Conservation (phyloP, 2,888 invertebrate species). For the Cyaniris semiargus region DNA sequence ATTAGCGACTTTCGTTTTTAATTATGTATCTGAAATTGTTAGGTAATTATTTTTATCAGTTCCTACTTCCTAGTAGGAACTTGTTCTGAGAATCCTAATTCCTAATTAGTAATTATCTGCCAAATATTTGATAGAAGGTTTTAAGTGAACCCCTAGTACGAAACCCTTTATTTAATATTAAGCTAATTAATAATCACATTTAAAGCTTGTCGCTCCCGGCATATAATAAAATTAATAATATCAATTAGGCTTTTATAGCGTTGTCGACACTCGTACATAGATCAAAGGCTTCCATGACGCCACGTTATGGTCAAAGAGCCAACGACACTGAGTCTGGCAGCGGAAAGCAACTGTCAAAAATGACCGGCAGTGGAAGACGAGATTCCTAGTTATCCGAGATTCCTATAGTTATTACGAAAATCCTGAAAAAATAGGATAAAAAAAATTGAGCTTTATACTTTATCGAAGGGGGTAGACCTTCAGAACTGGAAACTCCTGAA, state of each 20-base stretch:
- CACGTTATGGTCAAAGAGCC: too few relatives aligned
- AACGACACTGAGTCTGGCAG: too few relatives aligned
- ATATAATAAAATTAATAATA: background rate
- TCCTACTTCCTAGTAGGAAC: background rate
- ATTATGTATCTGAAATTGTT: background rate
- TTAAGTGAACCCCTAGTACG: background rate
- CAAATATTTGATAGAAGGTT: background rate
- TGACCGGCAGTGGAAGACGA: too few relatives aligned
- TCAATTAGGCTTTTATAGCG: background rate
- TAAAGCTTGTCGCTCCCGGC: background rate
- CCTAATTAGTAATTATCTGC: background rate
- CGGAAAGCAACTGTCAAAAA: too few relatives aligned
- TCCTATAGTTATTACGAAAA: too few relatives aligned
- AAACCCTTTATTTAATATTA: background rate
- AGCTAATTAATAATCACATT: background rate
- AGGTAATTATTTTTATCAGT: slow-evolving; percentile 4
- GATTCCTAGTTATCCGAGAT: too few relatives aligned
- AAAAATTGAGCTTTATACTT: too few relatives aligned
- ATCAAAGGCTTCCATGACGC: too few relatives aligned
- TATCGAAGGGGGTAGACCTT: too few relatives aligned
- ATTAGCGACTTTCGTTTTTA: background rate
- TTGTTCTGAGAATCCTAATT: background rate
- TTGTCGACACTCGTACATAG: background rate
- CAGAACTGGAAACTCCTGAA: too few relatives aligned
- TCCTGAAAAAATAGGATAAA: too few relatives aligned